These are phyloP conservation scores for Trematomus bernacchii DNA, from an alignment of 2,797 vertebrate genomes.

Conservation along the genomic window DNA sequence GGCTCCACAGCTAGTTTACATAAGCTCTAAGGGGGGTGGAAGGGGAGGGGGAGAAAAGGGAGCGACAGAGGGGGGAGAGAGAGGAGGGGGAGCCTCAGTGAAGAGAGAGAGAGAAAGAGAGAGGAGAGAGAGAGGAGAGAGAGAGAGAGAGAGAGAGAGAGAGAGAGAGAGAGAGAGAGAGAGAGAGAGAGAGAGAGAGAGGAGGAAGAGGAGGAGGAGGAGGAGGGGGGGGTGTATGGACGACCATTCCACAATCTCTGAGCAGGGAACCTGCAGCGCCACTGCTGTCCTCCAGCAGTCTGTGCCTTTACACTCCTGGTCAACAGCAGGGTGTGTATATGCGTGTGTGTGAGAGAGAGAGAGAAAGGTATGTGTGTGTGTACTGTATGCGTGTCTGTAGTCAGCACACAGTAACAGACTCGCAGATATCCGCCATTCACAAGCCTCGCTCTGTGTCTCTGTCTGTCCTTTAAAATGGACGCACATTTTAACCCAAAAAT, in stretches of 20 bases:
- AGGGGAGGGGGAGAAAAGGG: conserved; percentile 31
- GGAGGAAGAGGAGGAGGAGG: conserved; percentile 16
- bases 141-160: too few relatives aligned
- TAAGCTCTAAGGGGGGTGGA: conserved; percentile 88
- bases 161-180: conserved; percentile 38
- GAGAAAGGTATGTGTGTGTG: conserved; percentile 9
- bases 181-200: conserved; percentile 29
- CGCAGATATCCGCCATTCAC: conserved; percentile 76
- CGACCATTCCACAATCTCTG: conserved; percentile 82
- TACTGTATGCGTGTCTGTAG: conserved; percentile 28
- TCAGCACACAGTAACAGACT: conserved; percentile 65
- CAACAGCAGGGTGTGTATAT: conserved; percentile 66
- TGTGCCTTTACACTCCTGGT: conserved; percentile 71
- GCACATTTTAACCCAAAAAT: conserved; percentile 79
- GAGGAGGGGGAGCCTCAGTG: conserved; percentile 50
- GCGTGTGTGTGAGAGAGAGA: conserved; percentile 19
- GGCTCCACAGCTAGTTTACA: conserved; percentile 94
- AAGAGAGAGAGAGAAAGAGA: conserved; percentile 69
- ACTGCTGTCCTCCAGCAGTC: conserved; percentile 78
- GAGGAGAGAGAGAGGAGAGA: too few relatives aligned
- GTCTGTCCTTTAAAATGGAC: conserved; percentile 79
- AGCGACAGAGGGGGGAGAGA: conserved; percentile 44
- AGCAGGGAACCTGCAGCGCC: conserved; percentile 77
- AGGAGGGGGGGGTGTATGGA: conserved; percentile 62
- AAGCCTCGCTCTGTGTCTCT: conserved; percentile 63